Evolutionary conservation across 2,888 invertebrate genomes (phyloP), one percentile per base, ranked within the genome.

Genomic region (Volucella zonaria): DNA sequence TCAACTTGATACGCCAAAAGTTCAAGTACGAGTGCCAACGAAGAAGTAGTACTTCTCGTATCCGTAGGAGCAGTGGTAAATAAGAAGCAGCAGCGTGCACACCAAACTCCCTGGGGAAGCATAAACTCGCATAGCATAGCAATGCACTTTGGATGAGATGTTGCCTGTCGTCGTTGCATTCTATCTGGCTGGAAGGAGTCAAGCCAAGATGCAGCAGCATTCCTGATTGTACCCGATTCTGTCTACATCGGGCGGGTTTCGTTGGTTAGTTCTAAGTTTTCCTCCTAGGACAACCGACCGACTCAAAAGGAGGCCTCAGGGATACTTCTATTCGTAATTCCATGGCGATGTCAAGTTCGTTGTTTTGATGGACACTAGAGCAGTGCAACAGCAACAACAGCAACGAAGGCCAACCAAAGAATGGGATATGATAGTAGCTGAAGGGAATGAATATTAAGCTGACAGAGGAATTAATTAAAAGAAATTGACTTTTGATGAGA

Each of bases 391-490:
- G 6, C 31, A 31, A 31, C 31, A 31, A 31, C 31, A 31, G 31
- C 31, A 31, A 31, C 31, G 31, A 6, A 6, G 6, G 6, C 31
- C 31, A 6, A 31, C 31, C 45, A 70, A 56, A 64, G 82, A 42
- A 64, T 66, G 40, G 45, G 58, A 73, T 77, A 73, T 59, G 81
- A 64, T 81, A 73, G 66, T 81, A 51, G 67, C 62, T 74, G 66
- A 85, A 68, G 73, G 77, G 76, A 81, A 81, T 81, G 77, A 76
- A 68, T 76, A 76, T 77, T 81, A 81, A 77, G 54, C 73, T 85
- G 81, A 85, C 85, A 80, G 81, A 77, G 43, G 85, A 85, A 85
- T 85, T 85, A 85, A 85, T 85, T 85, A 81, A 81, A 85, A 82
- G 61, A 62, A 73, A 70, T 49, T 67, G 56, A 47, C 67, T 77